Evolutionary conservation across 1,140 invertebrate genomes (phyloP), one percentile per base, ranked within the genome.

Genomic region (Physella acuta): DNA sequence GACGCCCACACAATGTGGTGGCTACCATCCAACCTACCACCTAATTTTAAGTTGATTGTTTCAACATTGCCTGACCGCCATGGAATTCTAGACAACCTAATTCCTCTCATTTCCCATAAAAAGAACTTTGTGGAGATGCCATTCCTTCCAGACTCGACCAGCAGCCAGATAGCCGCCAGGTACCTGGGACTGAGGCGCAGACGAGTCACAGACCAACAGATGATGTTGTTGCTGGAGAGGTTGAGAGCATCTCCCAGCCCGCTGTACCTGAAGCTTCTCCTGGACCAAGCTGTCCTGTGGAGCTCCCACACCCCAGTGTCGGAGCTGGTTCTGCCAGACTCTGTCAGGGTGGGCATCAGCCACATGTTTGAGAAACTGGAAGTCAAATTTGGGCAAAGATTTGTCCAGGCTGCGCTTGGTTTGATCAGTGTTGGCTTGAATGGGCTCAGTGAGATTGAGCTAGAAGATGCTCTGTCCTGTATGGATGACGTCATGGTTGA

Each of bases 381-480:
- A 60, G 73, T 69, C 5, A 81, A 78, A 64, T 83, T 82, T 76
- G 82, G 82, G 0, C 44, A 65, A 20, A 31, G 68, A n/a, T 70
- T 84, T 11, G 74, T 82, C 0, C 62, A 73, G 31, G 66, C 93
- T 93, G 85, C 93, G 91, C 1, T 92, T 91, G 77, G 95, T 93
- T 79, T 97, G 36, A 76, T 84, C 33, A 82, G 79, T 31, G 65
- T 78, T 61, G 80, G 75, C 31, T 71, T 77, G 28, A 79, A 79
- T 60, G 83, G 82, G 0, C 70, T 84, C 28, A 82, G 76, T 30
- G 82, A 81, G 49, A 75, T 80, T 65, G 84, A 85, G 72, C 67
- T 84, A 16, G 83, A 84, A 60, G 84, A 85, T 76, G 82, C 76
- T 49, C 73, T 85, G n/a, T 84, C 82, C 2, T 82, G 81, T 69